phyloP scores from a whole-genome alignment of 2,797 vertebrate genomes.

The Rallus crepitans region DNA sequence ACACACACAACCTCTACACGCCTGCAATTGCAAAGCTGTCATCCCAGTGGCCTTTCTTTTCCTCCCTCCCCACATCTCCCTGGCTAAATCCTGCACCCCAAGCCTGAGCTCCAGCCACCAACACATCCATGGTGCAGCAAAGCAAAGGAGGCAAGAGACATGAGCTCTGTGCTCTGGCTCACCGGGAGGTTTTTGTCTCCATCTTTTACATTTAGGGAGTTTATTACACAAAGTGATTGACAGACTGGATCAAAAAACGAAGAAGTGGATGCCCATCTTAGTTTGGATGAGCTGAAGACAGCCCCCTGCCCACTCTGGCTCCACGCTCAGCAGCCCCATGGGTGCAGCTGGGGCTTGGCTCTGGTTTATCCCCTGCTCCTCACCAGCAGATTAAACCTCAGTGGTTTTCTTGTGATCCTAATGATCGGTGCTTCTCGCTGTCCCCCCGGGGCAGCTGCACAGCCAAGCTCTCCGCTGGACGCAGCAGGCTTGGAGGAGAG shows the following conservation, averaged over 20 bases:
- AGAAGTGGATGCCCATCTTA: neutral
- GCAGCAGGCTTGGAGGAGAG: neutral
- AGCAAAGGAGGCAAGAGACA: neutral
- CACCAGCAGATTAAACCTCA: neutral
- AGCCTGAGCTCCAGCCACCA: neutral
- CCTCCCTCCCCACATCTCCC: neutral
- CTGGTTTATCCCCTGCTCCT: neutral
- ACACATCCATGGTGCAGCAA: rapidly evolving
- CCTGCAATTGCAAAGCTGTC: neutral
- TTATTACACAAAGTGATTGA: neutral
- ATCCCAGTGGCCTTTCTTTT: neutral
- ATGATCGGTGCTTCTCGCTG: neutral
- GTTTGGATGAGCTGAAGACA: neutral
- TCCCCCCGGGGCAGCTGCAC: neutral
- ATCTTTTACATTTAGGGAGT: conserved; percentile 15
- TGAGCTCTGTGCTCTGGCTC: neutral
- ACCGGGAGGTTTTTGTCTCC: neutral
- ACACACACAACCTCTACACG: neutral
- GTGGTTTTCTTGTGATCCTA: neutral
- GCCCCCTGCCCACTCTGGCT: neutral
- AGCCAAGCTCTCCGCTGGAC: neutral
- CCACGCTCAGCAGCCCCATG: neutral
- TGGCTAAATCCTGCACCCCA: neutral
- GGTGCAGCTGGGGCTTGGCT: neutral
- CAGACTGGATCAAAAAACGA: neutral